phyloP scores from a whole-genome alignment of 2,797 vertebrate genomes.

The Hapalemur alaotrensis region DNA sequence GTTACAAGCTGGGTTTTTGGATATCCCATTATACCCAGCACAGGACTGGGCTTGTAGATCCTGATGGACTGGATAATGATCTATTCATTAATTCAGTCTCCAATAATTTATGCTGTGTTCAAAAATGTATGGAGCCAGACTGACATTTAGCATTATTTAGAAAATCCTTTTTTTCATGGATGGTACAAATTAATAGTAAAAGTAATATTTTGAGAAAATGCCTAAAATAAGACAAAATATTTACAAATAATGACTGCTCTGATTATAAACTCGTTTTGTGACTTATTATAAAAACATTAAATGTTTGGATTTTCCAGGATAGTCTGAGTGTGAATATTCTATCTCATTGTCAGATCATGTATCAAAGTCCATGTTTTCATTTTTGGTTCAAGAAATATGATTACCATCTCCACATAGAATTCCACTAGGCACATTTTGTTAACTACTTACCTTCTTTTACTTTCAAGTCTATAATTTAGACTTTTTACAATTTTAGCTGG shows the following conservation, averaged over 20 bases:
- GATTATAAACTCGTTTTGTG: not conserved
- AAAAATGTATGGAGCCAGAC: not conserved
- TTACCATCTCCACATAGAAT: not conserved
- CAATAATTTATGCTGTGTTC: not conserved
- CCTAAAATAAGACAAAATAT: conserved; percentile 4
- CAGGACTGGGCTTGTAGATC: not conserved
- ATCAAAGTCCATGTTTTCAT: not conserved
- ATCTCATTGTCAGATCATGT: not conserved
- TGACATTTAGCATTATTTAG: not conserved
- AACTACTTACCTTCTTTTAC: not conserved
- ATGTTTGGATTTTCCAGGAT: not conserved
- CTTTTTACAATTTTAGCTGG: not conserved
- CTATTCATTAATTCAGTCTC: not conserved
- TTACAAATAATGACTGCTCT: not conserved
- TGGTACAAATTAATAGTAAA: not conserved
- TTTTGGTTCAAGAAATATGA: not conserved
- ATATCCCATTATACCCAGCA: not conserved
- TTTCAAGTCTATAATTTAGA: conserved; percentile 7
- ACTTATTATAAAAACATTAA: not conserved
- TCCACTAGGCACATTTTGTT: not conserved
- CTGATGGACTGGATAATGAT: not conserved
- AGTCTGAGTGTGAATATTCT: not conserved
- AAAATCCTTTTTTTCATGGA: not conserved
- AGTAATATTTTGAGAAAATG: not conserved
- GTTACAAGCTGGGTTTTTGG: not conserved